phyloP scores from a whole-genome alignment of 2,797 vertebrate genomes.

The Pseudomugil tenellus region DNA sequence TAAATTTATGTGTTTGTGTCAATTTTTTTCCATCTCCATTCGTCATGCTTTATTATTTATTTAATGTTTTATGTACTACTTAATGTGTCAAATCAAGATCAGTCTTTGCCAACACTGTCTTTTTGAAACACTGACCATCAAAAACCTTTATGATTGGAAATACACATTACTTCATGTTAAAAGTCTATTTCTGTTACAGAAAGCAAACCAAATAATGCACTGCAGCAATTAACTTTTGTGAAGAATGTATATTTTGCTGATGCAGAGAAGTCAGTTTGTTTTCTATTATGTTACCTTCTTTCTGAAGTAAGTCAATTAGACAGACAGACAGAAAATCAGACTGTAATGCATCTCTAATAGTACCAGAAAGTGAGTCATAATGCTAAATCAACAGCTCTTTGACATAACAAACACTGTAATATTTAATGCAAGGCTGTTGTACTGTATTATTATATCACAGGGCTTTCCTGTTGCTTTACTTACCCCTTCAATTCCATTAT shows the following conservation, averaged over 20 bases:
- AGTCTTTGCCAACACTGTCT: too few relatives aligned
- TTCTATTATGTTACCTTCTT: neutral
- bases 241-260: slow-evolving; percentile 1
- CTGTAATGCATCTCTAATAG: slow-evolving; percentile 16
- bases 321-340: slow-evolving; percentile 1
- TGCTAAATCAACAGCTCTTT: slow-evolving; percentile 28
- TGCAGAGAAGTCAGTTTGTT: slow-evolving; percentile 5
- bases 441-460: slow-evolving; percentile 26
- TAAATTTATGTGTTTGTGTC: too few relatives aligned
- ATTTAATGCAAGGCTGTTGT: slow-evolving; percentile 19
- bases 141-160: too few relatives aligned
- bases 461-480: slow-evolving; percentile 21
- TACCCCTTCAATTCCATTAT: slow-evolving; percentile 26
- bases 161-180: too few relatives aligned
- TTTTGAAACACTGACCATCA: too few relatives aligned
- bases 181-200: too few relatives aligned
- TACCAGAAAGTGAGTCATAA: neutral
- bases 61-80: too few relatives aligned
- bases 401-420: slow-evolving; percentile 17
- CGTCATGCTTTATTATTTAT: too few relatives aligned
- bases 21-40: too few relatives aligned
- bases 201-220: neutral
- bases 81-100: too few relatives aligned
- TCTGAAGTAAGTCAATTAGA: slow-evolving; percentile 9
- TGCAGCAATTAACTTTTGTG: neutral